Conservation (phyloP, 1,140 invertebrate species). For the Cheumatopsyche charites region DNA sequence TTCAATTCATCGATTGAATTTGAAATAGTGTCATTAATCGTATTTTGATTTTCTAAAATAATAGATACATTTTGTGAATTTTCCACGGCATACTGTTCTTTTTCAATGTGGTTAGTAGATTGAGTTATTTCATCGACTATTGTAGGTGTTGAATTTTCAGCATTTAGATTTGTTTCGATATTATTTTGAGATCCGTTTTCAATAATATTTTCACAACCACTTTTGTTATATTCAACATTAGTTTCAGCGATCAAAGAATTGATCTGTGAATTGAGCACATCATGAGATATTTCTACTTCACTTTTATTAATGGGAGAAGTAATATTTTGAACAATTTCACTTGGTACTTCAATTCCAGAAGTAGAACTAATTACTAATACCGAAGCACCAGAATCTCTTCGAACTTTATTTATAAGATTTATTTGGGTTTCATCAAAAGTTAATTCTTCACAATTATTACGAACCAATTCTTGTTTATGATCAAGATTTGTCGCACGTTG, state of each 20-base stretch:
- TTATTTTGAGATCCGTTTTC: neutral
- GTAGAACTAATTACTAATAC: constrained; percentile 35
- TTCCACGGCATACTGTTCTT: too few relatives aligned
- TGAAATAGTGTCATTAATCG: neutral
- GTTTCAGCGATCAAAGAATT: neutral
- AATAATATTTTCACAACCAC: neutral
- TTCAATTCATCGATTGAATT: neutral
- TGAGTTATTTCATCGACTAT: too few relatives aligned
- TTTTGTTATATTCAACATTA: neutral
- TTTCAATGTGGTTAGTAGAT: too few relatives aligned
- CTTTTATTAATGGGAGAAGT: too few relatives aligned
- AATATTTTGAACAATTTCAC: neutral
- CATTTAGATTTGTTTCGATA: too few relatives aligned
- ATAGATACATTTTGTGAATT: neutral
- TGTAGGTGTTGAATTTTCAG: too few relatives aligned
- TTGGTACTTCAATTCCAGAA: neutral
- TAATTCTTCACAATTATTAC: neutral
- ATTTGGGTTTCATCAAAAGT: neutral
- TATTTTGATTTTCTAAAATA: constrained; percentile 1
- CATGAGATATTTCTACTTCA: too few relatives aligned
- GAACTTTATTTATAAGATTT: neutral
- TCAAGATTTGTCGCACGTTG: too few relatives aligned
- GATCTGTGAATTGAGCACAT: neutral
- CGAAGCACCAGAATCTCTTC: constrained; percentile 34
- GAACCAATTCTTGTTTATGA: too few relatives aligned